These are phyloP conservation scores for Darevskia nairensis DNA, from an alignment of 2,797 vertebrate species.

Conservation along the genomic window DNA sequence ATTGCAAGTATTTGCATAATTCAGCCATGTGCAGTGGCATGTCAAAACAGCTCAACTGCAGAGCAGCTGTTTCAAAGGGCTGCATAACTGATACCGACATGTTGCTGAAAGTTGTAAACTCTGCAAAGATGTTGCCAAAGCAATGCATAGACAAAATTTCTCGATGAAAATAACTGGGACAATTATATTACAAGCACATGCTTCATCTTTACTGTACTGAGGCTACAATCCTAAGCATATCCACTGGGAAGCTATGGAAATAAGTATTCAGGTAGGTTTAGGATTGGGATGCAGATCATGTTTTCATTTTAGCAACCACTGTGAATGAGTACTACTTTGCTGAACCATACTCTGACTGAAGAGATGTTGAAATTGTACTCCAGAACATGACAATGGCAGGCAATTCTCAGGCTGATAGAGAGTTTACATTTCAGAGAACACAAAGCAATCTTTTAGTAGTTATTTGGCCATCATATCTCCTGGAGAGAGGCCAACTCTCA, in stretches of 20 bases:
- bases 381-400: slow-evolving; percentile 31
- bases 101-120: slow-evolving; percentile 89
- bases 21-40: slow-evolving; percentile 83
- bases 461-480: slow-evolving; percentile 59
- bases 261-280: neutral
- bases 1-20: slow-evolving; percentile 86
- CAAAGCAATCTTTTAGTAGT: slow-evolving; percentile 18
- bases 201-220: slow-evolving; percentile 45
- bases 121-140: slow-evolving; percentile 87
- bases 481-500: slow-evolving; percentile 39
- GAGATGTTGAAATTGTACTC: slow-evolving; percentile 20
- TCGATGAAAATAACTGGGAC: slow-evolving; percentile 89
- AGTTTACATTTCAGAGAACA: slow-evolving; percentile 17
- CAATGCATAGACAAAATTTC: slow-evolving; percentile 87
- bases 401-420: slow-evolving; percentile 49
- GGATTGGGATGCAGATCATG: slow-evolving; percentile 53
- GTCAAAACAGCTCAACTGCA: slow-evolving; percentile 87
- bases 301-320: slow-evolving; percentile 66
- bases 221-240: neutral
- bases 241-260: slow-evolving; percentile 3
- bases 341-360: slow-evolving; percentile 40
- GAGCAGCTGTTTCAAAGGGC: slow-evolving; percentile 92
- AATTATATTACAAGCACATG: slow-evolving; percentile 82
- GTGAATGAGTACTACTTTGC: slow-evolving; percentile 53
- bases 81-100: slow-evolving; percentile 90